Conservation (phyloP, 64 coral and sea anemone genomes). For the Trachythela sp. region DNA sequence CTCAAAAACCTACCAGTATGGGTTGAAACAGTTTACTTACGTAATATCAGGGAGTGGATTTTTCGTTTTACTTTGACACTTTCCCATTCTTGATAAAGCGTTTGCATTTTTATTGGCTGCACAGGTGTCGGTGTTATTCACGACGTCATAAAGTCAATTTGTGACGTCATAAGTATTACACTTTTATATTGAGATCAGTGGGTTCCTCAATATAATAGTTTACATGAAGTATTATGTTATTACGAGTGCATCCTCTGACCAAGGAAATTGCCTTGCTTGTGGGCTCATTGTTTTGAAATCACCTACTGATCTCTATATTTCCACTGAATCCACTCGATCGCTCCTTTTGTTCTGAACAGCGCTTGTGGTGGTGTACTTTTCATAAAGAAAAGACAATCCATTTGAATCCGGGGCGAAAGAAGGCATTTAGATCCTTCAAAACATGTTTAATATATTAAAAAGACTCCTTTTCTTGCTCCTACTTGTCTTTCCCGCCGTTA, state of each 20-base stretch:
- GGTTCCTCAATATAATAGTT: neutral
- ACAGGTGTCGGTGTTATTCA: too few species aligned
- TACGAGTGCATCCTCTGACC: neutral
- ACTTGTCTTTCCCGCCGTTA: constrained; percentile 9
- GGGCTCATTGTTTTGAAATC: neutral
- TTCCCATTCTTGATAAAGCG: neutral
- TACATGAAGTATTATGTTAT: neutral
- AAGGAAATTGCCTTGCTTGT: neutral
- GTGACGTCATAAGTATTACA: neutral
- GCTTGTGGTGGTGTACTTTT: neutral
- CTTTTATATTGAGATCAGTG: too few species aligned
- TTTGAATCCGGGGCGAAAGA: neutral
- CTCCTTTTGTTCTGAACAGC: neutral
- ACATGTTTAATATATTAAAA: neutral
- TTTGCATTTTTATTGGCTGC: neutral
- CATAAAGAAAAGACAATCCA: neutral
- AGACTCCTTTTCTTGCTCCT: neutral
- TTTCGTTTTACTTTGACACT: neutral
- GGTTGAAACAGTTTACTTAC: neutral
- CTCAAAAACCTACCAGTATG: neutral
- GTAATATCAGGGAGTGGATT: neutral
- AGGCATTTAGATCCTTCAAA: neutral
- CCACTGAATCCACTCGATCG: neutral
- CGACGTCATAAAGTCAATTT: neutral
- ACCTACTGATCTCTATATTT: too few species aligned